Base-by-base conservation (phyloP, 2,113 vertebrate species). In the Anolis sagrei region DNA sequence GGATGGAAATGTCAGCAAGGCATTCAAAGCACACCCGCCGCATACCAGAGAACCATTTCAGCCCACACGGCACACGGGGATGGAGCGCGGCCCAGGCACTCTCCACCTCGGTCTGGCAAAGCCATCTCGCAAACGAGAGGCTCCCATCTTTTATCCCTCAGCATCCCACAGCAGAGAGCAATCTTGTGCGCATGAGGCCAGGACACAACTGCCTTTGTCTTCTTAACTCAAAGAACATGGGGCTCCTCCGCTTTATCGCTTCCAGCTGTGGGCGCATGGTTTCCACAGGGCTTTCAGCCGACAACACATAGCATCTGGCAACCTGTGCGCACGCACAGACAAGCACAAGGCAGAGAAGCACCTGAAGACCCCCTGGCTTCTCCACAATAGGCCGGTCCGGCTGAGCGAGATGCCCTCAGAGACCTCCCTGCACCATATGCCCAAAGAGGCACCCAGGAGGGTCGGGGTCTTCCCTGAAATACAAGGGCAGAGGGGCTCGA, bases 131-230 rank as follows among this genome's bases (percentile, higher is more conserved):
- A 92, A 90, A 78, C 66, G 81, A 89, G 93, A 84, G 58, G 88
- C 92, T 93, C 93, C 93, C 66, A 89, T 92, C 89, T 90, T 93
- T 93, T 79, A 94, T 93, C 92, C 92, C 86, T 91, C 70, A 1
- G 86, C 88, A 89, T 64, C 83, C 76, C 10, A 11, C 64, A 92
- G 91, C 76, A 88, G 87, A 93, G 82, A 93, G 23, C 82, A 87
- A 93, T 92, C 93, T 87, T 92, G 92, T 91, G 89, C 58, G 88
- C 76, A 62, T 92, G 82, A 86, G 92, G 90, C 77, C 23, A 44
- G 74, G 87, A 91, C 92, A 96, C 93, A 95, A 94, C 91, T 68
- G 94, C 90, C 94, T 96, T 95, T 96, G 95, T 96, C 93, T 94
- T 73, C 5, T 89, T 95, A 92, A 95, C 95, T 91, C 94, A 95